These are phyloP conservation scores for Stomatorhinus ivindoensis DNA, from an alignment of 2,113 vertebrate genomes.

Conservation along the genomic window DNA sequence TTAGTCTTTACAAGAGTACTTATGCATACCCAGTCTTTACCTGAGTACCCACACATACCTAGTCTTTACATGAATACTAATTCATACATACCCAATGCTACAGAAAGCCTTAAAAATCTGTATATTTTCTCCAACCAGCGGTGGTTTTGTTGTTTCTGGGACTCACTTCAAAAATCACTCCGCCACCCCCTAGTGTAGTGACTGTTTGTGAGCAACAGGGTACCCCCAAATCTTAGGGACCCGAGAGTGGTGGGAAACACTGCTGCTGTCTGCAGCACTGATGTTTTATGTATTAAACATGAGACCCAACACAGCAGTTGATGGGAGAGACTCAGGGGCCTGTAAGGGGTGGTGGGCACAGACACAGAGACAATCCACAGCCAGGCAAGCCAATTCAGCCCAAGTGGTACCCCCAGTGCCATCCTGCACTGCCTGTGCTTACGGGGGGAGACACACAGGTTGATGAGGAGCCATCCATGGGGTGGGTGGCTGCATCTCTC, in stretches of 20 bases:
- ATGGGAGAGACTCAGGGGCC: background rate
- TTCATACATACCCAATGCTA: background rate
- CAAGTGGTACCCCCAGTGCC: background rate
- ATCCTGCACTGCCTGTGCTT: background rate
- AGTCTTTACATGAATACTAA: background rate
- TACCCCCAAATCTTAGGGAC: no score
- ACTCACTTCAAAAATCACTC: no score
- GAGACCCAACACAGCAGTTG: background rate
- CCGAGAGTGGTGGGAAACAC: background rate
- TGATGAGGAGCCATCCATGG: background rate
- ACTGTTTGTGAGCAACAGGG: no score
- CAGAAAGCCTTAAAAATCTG: background rate
- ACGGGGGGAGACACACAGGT: background rate
- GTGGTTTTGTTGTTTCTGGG: no score
- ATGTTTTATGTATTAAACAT: background rate
- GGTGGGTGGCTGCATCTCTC: background rate
- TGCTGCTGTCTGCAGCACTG: no score
- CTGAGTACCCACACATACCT: no score
- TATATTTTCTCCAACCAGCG: background rate
- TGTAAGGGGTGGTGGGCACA: background rate
- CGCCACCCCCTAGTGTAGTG: no score
- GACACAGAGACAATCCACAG: background rate
- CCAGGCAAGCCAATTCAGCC: background rate
- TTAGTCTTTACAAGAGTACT: no score
- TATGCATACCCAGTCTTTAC: no score